Percentiles rank a stretch among this genome's conserved stretches.
phyloP scores from a whole-genome alignment of 2,113 vertebrate species.

The Salvelinus sp. region DNA sequence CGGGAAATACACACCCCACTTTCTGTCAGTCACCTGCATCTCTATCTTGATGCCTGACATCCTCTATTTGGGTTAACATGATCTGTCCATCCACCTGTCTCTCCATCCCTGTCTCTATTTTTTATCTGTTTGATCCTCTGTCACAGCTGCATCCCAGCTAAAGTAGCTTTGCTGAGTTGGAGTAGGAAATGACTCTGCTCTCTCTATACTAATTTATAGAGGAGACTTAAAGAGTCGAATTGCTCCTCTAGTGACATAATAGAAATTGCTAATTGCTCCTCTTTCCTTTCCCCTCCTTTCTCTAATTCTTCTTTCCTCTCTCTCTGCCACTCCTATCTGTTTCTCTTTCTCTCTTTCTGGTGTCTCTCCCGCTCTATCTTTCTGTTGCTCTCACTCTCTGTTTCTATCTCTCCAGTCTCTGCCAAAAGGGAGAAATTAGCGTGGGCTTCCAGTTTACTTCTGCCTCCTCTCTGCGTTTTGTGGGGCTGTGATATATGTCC shows the following conservation, averaged over 20 bases:
- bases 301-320: background rate
- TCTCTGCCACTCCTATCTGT: background rate
- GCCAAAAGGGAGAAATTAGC: conserved; percentile 16
- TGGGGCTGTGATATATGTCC: conserved; percentile 10
- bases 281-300: too few species aligned
- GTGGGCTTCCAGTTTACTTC: conserved; percentile 10
- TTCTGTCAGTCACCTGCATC: conserved; percentile 9
- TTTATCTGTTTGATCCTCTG: background rate
- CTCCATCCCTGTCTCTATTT: background rate
- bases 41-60: background rate
- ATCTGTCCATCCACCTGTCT: conserved; percentile 9
- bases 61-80: conserved; percentile 6
- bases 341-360: background rate
- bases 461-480: conserved; percentile 15
- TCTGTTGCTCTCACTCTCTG: conserved; percentile 34
- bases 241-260: conserved; percentile 41
- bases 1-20: background rate
- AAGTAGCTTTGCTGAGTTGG: background rate
- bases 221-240: conserved; percentile 40
- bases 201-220: conserved; percentile 35
- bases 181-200: conserved; percentile 6
- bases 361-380: conserved; percentile 35
- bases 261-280: background rate
- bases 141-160: conserved; percentile 18
- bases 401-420: conserved; percentile 39